A percentile compares a stretch with the other conserved stretches of the same genome.
Evolutionary conservation across 2,888 invertebrate species (phyloP).

Genomic region (Cheilosia vulpina): DNA sequence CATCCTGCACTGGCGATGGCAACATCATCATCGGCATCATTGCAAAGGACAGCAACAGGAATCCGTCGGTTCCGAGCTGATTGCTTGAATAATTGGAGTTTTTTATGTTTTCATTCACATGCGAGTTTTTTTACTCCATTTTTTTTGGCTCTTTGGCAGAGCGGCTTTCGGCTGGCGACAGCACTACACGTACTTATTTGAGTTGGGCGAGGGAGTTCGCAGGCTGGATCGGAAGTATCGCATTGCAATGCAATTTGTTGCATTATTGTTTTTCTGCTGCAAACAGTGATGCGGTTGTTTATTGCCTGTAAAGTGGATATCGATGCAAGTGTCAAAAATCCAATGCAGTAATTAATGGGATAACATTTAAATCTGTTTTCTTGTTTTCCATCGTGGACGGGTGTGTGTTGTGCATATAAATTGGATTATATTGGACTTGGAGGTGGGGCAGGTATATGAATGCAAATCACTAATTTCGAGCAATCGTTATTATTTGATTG

Average conservation of each 20-base stretch:
- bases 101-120: conserved; percentile 70
- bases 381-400: conserved; percentile 6
- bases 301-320: conserved; percentile 73
- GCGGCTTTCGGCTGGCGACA: conserved; percentile 41
- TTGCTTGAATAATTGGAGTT: conserved; percentile 74
- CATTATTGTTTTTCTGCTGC: conserved; percentile 68
- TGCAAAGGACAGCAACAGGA: conserved; percentile 70
- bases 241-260: conserved; percentile 71
- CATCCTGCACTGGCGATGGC: conserved; percentile 27
- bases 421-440: conserved; percentile 7
- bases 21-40: conserved; percentile 59
- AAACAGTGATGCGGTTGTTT: conserved; percentile 69
- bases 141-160: conserved; percentile 40
- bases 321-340: conserved; percentile 74
- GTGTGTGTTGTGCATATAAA: conserved; percentile 8
- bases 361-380: conserved; percentile 70
- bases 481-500: conserved; percentile 25
- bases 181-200: conserved; percentile 3
- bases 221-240: conserved; percentile 51
- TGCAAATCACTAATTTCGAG: conserved; percentile 13
- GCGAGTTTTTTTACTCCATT: conserved; percentile 36
- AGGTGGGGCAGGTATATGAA: not conserved
- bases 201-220: not conserved
- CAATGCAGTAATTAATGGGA: conserved; percentile 71
- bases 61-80: conserved; percentile 64